Percentiles rank a stretch among this genome's conserved stretches.
Evolutionary conservation across 1,140 invertebrate species (phyloP).

Genomic region (Rhopalosiphum padi): DNA sequence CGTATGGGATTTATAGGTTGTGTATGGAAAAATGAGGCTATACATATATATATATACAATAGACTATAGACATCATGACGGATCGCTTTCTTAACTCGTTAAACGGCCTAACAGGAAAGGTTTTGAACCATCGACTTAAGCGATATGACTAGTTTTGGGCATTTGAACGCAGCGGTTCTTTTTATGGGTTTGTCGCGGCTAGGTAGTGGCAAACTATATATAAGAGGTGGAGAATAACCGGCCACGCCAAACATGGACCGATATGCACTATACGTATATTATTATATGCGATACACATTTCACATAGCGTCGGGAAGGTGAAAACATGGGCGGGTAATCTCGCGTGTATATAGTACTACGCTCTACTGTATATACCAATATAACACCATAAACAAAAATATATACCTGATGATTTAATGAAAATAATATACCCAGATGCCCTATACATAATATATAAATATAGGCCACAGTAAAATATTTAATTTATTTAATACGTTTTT

Average conservation of each 20-base stretch:
- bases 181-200: conserved; percentile 48
- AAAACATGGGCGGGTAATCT: conserved; percentile 47
- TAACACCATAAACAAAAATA: conserved; percentile 16
- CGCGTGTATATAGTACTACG: not conserved
- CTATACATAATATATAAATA: not conserved
- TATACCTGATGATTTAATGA: not conserved
- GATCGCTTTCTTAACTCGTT: conserved; percentile 37
- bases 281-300: conserved; percentile 16
- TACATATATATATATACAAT: not conserved
- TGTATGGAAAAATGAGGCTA: conserved; percentile 8
- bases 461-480: not conserved
- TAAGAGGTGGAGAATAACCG: conserved; percentile 40
- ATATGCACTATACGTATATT: not conserved
- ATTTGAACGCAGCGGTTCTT: conserved; percentile 41
- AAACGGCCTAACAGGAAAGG: conserved; percentile 26
- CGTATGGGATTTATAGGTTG: not conserved
- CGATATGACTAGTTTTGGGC: conserved; percentile 56
- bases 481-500: not conserved
- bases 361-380: not conserved
- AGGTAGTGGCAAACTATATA: conserved; percentile 2
- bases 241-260: conserved; percentile 53
- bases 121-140: not conserved
- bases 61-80: not conserved
- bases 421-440: not conserved
- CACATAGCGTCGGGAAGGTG: conserved; percentile 43